Evolutionary conservation across 1,140 invertebrate species (phyloP).

Genomic region (Trissolcus basalis): DNA sequence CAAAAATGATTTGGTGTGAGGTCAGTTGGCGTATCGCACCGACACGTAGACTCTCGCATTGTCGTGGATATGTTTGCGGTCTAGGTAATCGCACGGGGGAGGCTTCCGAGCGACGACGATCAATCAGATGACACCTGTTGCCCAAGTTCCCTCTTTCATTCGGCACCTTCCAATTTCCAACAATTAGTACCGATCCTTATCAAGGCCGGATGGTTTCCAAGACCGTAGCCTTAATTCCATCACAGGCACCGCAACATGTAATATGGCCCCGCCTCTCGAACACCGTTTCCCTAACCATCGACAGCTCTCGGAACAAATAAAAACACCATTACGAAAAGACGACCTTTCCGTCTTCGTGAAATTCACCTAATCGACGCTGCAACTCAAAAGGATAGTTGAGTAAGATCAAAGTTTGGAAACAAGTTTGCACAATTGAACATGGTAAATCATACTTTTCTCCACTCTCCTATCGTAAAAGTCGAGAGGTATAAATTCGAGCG

Average conservation of each 20-base stretch:
- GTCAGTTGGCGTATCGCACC: slow-evolving; percentile 65
- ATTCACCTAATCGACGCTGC: too few relatives aligned
- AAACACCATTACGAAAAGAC: too few relatives aligned
- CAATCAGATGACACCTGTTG: slow-evolving; percentile 77
- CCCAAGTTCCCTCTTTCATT: slow-evolving; percentile 70
- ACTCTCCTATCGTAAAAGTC: slow-evolving; percentile 7
- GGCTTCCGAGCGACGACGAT: slow-evolving; percentile 70
- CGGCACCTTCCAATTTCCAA: slow-evolving; percentile 73
- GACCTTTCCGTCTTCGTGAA: too few relatives aligned
- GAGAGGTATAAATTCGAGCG: slow-evolving; percentile 5
- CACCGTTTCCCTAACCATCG: too few relatives aligned
- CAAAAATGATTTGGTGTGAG: slow-evolving; percentile 36
- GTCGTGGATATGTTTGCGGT: slow-evolving; percentile 72
- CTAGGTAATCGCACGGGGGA: slow-evolving; percentile 70
- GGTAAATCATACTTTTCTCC: slow-evolving; percentile 7
- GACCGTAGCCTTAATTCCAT: slow-evolving; percentile 39
- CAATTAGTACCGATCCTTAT: slow-evolving; percentile 76
- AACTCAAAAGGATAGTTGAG: too few relatives aligned
- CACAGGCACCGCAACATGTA: slow-evolving; percentile 4
- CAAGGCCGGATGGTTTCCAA: slow-evolving; percentile 59
- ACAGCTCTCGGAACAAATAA: too few relatives aligned
- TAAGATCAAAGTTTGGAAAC: slow-evolving; percentile 1
- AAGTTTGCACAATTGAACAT: background rate
- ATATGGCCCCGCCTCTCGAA: too few relatives aligned
- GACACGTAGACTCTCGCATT: slow-evolving; percentile 68